Evolutionary conservation across 1,140 invertebrate genomes (phyloP).

Genomic region (Drosophila tani): DNA sequence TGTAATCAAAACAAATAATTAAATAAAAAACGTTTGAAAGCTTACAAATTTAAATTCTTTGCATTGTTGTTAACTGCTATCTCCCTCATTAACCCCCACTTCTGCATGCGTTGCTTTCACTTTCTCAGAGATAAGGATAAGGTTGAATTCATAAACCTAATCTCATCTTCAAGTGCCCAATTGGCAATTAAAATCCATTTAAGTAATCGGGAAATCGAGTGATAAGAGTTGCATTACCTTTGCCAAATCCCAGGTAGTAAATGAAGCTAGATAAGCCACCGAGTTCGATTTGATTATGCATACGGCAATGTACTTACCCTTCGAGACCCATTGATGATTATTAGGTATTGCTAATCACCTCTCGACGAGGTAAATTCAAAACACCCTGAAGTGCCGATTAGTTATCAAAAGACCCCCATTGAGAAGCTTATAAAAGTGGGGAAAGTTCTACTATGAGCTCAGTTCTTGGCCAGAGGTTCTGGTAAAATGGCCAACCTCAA

Average conservation of each 20-base stretch:
- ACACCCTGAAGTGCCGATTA: slow-evolving; percentile 31
- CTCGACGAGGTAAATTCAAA: slow-evolving; percentile 32
- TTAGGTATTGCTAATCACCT: slow-evolving; percentile 5
- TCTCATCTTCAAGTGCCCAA: slow-evolving; percentile 18
- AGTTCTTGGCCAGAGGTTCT: neutral
- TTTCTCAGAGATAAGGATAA: slow-evolving; percentile 13
- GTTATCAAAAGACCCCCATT: slow-evolving; percentile 25
- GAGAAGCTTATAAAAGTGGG: slow-evolving; percentile 23
- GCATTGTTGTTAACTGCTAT: neutral
- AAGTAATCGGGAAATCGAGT: slow-evolving; percentile 1
- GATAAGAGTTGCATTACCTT: slow-evolving; percentile 27
- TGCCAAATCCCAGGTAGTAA: neutral
- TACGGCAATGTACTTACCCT: slow-evolving; percentile 20
- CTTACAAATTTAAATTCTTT: too few relatives aligned
- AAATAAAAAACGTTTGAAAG: neutral
- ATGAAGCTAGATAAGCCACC: neutral
- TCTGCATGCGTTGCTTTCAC: slow-evolving; percentile 20
- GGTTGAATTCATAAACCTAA: slow-evolving; percentile 8
- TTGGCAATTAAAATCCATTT: slow-evolving; percentile 49
- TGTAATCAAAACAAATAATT: slow-evolving; percentile 33
- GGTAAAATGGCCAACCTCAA: neutral
- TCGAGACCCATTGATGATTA: slow-evolving; percentile 4
- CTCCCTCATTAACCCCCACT: neutral
- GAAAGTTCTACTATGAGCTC: neutral
- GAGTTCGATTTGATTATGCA: slow-evolving; percentile 1